phyloP scores from a whole-genome alignment of 1,140 invertebrate species.

The Eufriesea mexicana region DNA sequence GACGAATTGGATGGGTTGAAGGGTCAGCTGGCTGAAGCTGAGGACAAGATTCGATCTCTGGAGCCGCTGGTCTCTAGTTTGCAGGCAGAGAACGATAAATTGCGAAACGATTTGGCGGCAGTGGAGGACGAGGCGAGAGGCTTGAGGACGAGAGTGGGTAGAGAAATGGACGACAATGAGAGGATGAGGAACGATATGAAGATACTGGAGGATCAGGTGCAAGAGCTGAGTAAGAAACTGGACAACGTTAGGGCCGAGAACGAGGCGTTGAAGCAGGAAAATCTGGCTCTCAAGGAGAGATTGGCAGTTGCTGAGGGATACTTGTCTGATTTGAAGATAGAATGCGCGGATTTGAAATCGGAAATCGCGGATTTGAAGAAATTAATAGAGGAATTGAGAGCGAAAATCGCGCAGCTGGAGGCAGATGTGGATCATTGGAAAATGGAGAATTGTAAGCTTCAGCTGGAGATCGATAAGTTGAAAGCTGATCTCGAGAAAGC shows the following conservation, averaged over 20 bases:
- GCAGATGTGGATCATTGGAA: constrained; percentile 63
- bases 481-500: constrained; percentile 54
- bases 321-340: constrained; percentile 10
- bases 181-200: constrained; percentile 54
- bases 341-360: constrained; percentile 46
- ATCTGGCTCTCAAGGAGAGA: constrained; percentile 20
- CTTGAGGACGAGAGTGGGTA: constrained; percentile 24
- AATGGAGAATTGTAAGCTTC: constrained; percentile 53
- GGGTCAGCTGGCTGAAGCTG: constrained; percentile 36
- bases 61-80: constrained; percentile 46
- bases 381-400: constrained; percentile 45
- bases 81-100: constrained; percentile 44
- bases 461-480: constrained; percentile 56
- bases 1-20: constrained; percentile 51
- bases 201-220: constrained; percentile 64
- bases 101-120: constrained; percentile 23
- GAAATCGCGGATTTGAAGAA: constrained; percentile 50
- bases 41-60: constrained; percentile 44
- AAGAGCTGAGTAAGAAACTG: constrained; percentile 59
- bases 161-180: constrained; percentile 33
- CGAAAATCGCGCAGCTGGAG: constrained; percentile 48
- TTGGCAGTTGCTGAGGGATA: constrained; percentile 27
- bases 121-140: constrained; percentile 42
- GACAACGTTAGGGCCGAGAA: constrained; percentile 49
- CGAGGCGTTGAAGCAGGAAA: constrained; percentile 49